Percentiles rank a stretch among this genome's conserved stretches.
phyloP scores from a whole-genome alignment of 2,888 invertebrate species.

The Scelioninae gen. 2 region DNA sequence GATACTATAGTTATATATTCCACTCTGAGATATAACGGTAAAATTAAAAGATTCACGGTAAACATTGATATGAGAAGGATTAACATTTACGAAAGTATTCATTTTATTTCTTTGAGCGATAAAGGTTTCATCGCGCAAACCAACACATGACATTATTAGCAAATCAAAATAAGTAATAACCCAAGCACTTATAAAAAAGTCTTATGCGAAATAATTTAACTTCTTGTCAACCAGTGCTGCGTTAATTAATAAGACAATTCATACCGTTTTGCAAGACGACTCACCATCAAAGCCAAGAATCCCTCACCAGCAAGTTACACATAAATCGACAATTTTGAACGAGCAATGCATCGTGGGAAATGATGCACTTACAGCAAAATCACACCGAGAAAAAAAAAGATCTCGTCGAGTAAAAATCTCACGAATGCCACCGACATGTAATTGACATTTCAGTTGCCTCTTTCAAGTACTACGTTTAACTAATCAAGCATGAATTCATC shows the following conservation, averaged over 20 bases:
- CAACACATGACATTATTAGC: constrained; percentile 26
- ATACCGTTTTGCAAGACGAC: constrained; percentile 59
- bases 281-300: constrained; percentile 61
- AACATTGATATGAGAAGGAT: constrained; percentile 23
- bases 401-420: constrained; percentile 55
- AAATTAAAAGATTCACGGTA: background rate
- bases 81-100: background rate
- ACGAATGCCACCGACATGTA: constrained; percentile 2
- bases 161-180: constrained; percentile 31
- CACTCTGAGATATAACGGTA: background rate
- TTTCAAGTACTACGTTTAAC: background rate
- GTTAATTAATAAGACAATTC: constrained; percentile 53
- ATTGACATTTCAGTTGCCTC: constrained; percentile 28
- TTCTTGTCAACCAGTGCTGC: constrained; percentile 48
- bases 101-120: background rate
- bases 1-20: too few relatives aligned
- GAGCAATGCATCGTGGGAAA: constrained; percentile 60
- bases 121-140: background rate
- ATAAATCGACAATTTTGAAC: constrained; percentile 60
- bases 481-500: background rate
- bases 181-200: constrained; percentile 39
- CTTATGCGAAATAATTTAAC: constrained; percentile 33
- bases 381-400: constrained; percentile 59
- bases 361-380: constrained; percentile 59
- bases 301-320: constrained; percentile 58